Conservation (phyloP, 2,888 invertebrate genomes). For the Acheta domesticus region DNA sequence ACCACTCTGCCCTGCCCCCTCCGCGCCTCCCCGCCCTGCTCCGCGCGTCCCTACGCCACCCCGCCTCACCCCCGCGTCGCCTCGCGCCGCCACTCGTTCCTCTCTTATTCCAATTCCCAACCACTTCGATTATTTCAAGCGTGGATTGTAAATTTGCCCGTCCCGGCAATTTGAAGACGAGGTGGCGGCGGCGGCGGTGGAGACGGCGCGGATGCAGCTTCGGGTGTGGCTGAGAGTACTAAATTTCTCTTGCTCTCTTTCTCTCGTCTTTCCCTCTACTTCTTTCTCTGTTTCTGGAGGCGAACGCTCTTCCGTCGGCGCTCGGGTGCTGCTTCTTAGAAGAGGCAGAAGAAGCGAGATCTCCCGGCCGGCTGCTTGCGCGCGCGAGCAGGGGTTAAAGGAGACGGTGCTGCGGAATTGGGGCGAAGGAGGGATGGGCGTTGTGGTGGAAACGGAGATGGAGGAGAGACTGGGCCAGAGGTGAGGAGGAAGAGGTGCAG, state of each 20-base stretch:
- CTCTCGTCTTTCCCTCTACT: neutral
- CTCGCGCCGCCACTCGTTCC: neutral
- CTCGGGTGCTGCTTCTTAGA: neutral
- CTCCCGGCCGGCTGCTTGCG: neutral
- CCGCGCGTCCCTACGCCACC: no score
- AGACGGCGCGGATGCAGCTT: neutral
- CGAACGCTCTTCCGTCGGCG: neutral
- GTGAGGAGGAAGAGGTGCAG: no score
- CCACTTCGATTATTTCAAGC: conserved; percentile 18
- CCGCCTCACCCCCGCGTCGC: no score
- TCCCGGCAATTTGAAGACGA: conserved; percentile 6
- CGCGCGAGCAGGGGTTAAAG: neutral
- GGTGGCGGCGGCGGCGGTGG: neutral
- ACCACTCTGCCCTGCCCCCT: no score
- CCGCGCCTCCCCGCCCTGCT: no score
- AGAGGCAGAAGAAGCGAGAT: neutral
- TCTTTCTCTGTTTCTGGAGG: neutral
- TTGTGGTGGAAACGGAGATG: no score
- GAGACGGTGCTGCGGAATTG: neutral
- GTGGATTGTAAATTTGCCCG: conserved; percentile 1
- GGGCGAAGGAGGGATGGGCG: neutral
- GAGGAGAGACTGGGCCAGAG: no score
- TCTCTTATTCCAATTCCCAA: neutral
- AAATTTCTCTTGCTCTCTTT: conserved; percentile 7
- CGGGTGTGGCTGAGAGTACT: neutral